A percentile compares a stretch with the other conserved stretches of the same genome.
phyloP scores from a whole-genome alignment of 2,797 vertebrate genomes.

The Leucoraja ocellata region DNA sequence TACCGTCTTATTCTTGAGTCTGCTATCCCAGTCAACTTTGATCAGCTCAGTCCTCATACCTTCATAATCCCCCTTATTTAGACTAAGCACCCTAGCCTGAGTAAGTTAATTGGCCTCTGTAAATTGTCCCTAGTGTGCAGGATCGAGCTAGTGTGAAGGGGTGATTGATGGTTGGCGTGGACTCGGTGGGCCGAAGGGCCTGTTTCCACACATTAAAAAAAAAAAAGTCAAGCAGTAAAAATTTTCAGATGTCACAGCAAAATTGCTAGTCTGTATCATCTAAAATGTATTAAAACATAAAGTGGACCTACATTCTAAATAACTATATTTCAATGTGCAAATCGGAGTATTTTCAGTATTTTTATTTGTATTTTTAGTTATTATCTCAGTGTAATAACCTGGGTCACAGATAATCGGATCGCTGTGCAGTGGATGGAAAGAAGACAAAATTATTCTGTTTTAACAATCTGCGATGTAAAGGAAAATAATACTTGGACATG shows the following conservation, averaged over 20 bases:
- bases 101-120: no score
- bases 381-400: conserved; percentile 85
- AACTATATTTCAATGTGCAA: background rate
- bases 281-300: conserved; percentile 32
- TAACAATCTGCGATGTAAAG: conserved; percentile 79
- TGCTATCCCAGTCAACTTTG: no score
- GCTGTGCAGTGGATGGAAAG: conserved; percentile 87
- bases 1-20: no score
- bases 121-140: no score
- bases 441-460: conserved; percentile 79
- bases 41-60: no score
- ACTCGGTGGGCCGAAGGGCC: no score
- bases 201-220: no score
- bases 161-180: no score
- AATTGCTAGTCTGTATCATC: background rate
- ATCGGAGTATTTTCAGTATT: conserved; percentile 44
- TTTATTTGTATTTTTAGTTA: conserved; percentile 62
- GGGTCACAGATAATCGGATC: conserved; percentile 77
- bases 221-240: background rate
- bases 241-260: conserved; percentile 38
- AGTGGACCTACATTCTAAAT: conserved; percentile 36
- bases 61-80: no score
- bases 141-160: no score
- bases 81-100: no score
- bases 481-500: conserved; percentile 56